Percentiles rank a stretch among this genome's conserved stretches.
These are phyloP conservation scores for Misgurnus mizolepis DNA, from an alignment of 2,113 vertebrate species.

Conservation along the genomic window DNA sequence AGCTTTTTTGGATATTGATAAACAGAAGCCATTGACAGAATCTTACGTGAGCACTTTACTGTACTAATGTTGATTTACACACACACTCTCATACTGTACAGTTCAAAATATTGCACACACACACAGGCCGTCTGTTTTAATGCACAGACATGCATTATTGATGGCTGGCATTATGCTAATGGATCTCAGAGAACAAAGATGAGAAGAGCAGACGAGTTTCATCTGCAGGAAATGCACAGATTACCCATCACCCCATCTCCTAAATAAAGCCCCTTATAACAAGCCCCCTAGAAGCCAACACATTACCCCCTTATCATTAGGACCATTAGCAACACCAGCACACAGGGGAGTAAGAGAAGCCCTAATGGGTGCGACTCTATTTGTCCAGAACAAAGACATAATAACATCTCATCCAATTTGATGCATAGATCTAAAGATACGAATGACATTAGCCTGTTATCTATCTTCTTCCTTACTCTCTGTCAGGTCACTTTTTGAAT, in stretches of 20 bases:
- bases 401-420: background rate
- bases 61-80: constrained; percentile 9
- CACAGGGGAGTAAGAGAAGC: constrained; percentile 40
- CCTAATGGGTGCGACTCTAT: constrained; percentile 16
- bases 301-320: constrained; percentile 45
- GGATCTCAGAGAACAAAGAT: constrained; percentile 66
- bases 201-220: constrained; percentile 26
- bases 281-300: constrained; percentile 13
- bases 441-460: constrained; percentile 16
- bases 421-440: constrained; percentile 7
- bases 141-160: constrained; percentile 81
- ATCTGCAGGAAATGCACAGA: constrained; percentile 42
- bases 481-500: background rate
- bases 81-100: constrained; percentile 18
- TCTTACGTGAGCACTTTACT: constrained; percentile 18
- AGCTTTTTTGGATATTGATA: constrained; percentile 35
- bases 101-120: constrained; percentile 29
- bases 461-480: constrained; percentile 1
- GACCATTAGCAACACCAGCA: constrained; percentile 49
- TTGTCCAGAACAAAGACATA: constrained; percentile 20
- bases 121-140: constrained; percentile 64
- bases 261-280: constrained; percentile 15
- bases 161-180: constrained; percentile 80
- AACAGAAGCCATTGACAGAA: constrained; percentile 25
- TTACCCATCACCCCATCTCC: background rate